Percentiles rank a stretch among this genome's conserved stretches.
Conservation (phyloP, 2,797 vertebrate species). For the Diceros bicornis region DNA sequence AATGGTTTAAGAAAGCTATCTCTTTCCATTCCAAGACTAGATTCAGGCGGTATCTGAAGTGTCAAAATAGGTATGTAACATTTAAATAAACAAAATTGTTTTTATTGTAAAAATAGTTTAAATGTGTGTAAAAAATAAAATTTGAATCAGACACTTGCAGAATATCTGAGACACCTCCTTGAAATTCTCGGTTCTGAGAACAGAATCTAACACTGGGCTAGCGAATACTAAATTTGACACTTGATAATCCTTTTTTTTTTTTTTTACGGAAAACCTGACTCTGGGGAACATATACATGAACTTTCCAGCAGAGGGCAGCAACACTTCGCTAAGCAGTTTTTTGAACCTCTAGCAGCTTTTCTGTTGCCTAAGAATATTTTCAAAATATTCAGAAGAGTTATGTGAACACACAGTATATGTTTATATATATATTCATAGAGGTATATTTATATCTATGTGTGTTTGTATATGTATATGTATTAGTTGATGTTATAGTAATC, state of each 20-base stretch:
- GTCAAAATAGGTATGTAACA: constrained; percentile 1
- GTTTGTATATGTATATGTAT: not conserved
- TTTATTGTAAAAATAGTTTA: constrained; percentile 30
- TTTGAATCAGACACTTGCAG: not conserved
- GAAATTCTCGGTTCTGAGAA: constrained; percentile 58
- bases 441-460: not conserved
- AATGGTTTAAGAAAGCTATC: not conserved
- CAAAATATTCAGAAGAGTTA: not conserved
- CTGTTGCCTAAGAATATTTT: constrained; percentile 5
- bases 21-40: not conserved
- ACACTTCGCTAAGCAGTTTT: constrained; percentile 49
- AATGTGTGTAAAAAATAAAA: constrained; percentile 55
- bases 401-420: not conserved
- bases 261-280: not conserved
- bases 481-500: not conserved
- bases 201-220: not conserved
- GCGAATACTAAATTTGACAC: not conserved
- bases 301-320: constrained; percentile 77
- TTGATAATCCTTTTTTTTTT: not conserved
- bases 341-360: not conserved
- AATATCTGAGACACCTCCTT: not conserved
- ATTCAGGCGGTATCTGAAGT: not conserved
- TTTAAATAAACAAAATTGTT: not conserved
- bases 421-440: not conserved
- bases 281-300: not conserved